Base-by-base conservation (phyloP, 1,140 invertebrate species). In the Agrilus planipennis region DNA sequence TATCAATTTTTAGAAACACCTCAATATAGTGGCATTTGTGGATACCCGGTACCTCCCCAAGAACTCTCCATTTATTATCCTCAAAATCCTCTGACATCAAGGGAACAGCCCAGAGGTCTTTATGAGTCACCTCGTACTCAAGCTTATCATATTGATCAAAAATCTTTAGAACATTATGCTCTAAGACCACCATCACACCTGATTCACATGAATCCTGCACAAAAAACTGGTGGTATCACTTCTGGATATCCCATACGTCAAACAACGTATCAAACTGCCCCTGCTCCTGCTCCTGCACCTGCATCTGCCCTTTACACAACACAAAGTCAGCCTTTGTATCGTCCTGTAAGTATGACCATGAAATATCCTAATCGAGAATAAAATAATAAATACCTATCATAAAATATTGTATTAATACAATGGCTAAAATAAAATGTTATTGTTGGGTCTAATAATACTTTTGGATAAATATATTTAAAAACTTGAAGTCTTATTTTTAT, bases 181-280 rank as follows among this genome's bases (percentile, higher is more conserved):
- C 34, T 60, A 16, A 48, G 54, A 20, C 49, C 54, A 7, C 49
- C 46, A 15, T 37, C 52, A 7, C 54, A 59, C 30, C 48, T 59
- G 10, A 58, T 62, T 28, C 58, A 60, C 48, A 47, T 60, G 9
- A 60, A 44, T 37, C 52, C 58, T 9, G 42, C 48, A 18, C 57
- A 58, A 21, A 62, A 62, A 44, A 44, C 54, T 17, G 57, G 56
- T 11, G 60, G 55, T 41, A 62, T 62, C 9, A 54, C 59, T 11
- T 49, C 57, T 23, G 60, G 57, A 1, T 62, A 62, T 49, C 58
- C 60, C n/a, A 52, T 62, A 11, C 41, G 60, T 19, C 53, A 44
- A 32, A n/a, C n/a, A n/a, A n/a, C n/a, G n/a, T n/a, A n/a, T n/a
- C 57, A 57, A 43, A 49, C 52, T 7, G 54, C 59, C 17, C 58